Conservation (phyloP, 35 echinoderm and acorn worm species). For the Nesometra sesokonis region DNA sequence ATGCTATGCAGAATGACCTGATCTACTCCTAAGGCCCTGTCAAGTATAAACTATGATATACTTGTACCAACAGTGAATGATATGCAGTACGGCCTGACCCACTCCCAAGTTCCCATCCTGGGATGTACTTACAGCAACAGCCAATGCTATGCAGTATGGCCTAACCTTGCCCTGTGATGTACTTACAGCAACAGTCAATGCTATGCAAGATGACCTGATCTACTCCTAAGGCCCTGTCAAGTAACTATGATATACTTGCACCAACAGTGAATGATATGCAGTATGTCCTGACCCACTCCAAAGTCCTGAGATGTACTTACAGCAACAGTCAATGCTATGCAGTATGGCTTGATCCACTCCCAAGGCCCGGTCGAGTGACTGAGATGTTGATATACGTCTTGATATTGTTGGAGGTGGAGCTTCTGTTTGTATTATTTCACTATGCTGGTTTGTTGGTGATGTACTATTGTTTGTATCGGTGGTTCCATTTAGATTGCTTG, state of each 20-base stretch:
- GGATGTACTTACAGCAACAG: slow-evolving; percentile 70
- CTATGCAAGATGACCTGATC: no score
- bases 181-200: slow-evolving; percentile 94
- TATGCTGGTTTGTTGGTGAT: neutral
- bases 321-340: slow-evolving; percentile 90
- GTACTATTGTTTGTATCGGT: neutral
- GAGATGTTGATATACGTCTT: slow-evolving; percentile 60
- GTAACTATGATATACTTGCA: no score
- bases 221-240: no score
- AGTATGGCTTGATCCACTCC: slow-evolving; percentile 85
- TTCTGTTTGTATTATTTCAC: slow-evolving; percentile 6
- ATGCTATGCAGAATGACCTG: slow-evolving; percentile 90
- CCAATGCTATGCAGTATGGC: slow-evolving; percentile 89
- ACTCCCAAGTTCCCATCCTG: no score
- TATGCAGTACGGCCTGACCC: no score
- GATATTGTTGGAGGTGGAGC: slow-evolving; percentile 62
- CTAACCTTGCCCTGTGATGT: no score
- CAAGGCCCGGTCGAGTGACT: slow-evolving; percentile 51
- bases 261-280: no score
- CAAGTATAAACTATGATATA: no score
- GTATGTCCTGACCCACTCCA: no score
- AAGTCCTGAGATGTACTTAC: slow-evolving; percentile 33
- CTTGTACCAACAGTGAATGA: no score
- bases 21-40: slow-evolving; percentile 66
- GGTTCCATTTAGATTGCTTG: neutral